Evolutionary conservation across 2,888 invertebrate species (phyloP).

Genomic region (Mantis religiosa): DNA sequence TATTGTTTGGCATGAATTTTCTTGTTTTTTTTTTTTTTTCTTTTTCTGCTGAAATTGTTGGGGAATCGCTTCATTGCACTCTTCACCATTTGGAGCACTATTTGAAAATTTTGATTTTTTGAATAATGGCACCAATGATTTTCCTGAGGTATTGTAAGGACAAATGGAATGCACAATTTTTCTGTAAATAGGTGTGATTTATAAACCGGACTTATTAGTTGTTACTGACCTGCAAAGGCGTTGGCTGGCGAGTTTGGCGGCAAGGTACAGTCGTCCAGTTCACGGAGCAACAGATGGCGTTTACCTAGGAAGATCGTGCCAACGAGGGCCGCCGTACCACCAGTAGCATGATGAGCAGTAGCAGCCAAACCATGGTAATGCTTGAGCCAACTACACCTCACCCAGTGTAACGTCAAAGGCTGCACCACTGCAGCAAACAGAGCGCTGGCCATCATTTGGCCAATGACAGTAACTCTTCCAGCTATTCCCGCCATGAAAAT

Average conservation of each 20-base stretch:
- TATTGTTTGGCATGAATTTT: no score
- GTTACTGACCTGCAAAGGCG: conserved; percentile 37
- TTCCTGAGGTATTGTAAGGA: no score
- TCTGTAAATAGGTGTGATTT: no score
- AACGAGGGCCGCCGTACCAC: conserved; percentile 39
- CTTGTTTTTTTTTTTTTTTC: no score
- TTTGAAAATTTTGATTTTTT: no score
- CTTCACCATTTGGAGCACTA: no score
- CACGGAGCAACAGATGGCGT: conserved; percentile 39
- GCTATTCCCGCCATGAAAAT: conserved; percentile 40
- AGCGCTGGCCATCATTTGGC: conserved; percentile 35
- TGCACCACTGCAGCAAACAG: conserved; percentile 39
- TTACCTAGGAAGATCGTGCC: conserved; percentile 41
- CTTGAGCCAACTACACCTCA: conserved; percentile 40
- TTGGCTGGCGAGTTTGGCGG: conserved; percentile 39
- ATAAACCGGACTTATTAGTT: no score
- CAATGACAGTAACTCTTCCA: conserved; percentile 40
- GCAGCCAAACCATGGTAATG: conserved; percentile 41
- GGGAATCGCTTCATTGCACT: no score
- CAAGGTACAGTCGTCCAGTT: conserved; percentile 41
- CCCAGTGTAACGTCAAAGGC: conserved; percentile 43
- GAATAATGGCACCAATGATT: no score
- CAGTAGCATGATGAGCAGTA: conserved; percentile 40
- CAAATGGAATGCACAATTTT: no score
- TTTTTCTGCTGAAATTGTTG: no score